Percentiles rank a stretch among this genome's conserved stretches.
These are phyloP conservation scores for Macrobrachium nipponense DNA, from an alignment of 1,140 invertebrate genomes.

Conservation along the genomic window DNA sequence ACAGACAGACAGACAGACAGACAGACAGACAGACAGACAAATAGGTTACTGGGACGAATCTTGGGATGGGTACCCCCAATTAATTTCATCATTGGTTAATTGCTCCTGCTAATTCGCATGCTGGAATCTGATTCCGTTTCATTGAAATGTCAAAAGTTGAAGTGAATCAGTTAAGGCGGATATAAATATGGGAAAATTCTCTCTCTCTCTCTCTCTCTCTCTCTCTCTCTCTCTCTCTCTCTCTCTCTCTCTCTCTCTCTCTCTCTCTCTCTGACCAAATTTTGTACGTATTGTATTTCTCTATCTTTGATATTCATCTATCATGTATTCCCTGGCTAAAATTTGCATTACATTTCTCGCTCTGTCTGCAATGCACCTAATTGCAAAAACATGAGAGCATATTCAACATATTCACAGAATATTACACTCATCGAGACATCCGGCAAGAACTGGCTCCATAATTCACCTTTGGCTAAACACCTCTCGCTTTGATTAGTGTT, in stretches of 20 bases:
- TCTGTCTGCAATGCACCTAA: neutral
- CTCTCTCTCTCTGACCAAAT: neutral
- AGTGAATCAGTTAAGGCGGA: too few relatives aligned
- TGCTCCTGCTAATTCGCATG: neutral
- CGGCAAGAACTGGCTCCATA: too few relatives aligned
- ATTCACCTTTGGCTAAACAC: too few relatives aligned
- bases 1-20: constrained; percentile 43
- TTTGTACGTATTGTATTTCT: neutral
- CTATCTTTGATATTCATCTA: neutral
- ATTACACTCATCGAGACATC: neutral
- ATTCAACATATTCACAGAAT: neutral
- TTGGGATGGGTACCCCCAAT: too few relatives aligned
- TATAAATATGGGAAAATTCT: too few relatives aligned
- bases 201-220: neutral
- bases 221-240: neutral
- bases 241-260: neutral
- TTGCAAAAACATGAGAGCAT: neutral
- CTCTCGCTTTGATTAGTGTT: too few relatives aligned
- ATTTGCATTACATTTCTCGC: neutral
- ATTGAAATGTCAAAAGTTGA: too few relatives aligned
- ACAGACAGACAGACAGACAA: constrained; percentile 13
- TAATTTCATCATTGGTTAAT: too few relatives aligned
- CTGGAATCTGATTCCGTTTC: too few relatives aligned
- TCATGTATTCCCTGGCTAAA: neutral
- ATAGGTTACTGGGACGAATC: neutral